Evolutionary conservation across 2,797 vertebrate species (phyloP), one percentile per base, ranked within the genome.

Genomic region (Coregonus ussuriensis): DNA sequence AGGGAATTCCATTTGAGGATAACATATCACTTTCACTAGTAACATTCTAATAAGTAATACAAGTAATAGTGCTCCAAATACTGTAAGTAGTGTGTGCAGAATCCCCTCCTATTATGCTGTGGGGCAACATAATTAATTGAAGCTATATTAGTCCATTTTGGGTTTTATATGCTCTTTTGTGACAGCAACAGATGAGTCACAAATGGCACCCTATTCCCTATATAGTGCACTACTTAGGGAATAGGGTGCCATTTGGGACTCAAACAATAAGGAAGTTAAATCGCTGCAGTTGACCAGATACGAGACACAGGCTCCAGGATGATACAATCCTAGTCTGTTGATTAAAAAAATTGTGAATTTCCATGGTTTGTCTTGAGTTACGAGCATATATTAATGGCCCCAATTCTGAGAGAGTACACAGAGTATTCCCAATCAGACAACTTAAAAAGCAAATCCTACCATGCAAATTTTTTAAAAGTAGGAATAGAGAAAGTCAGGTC

Each of bases 1-100:
- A 59, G n/a, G 69, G 25, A 51, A 21, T 71, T n/a, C 14, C 29
- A 13, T 35, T 67, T 67, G 54, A 62, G 56, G 66, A 68, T 68
- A 4, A 31, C 31, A 33, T 4, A n/a, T 56, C 16, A 18, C 15
- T 56, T 56, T 18, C 16, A 56, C 5, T 56, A 13, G 31, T 33
- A 33, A 33, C 31, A 33, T 33, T 33, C 31, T 33, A 33, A 33
- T 33, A 33, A 33, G 31, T 4, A 56, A 53, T 53, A 14, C 4
- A 56, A 18, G 16, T 56, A 56, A 4, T 18, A 18, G 54, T 56
- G 54, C 4, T 16, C 53, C 65, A 67, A 15, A 29, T 67, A 13
- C 31, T 33, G 31, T 33, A 33, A 13, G 4, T 29, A 33, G 63
- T 65, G 21, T 65, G 25, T 33, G 31, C 65, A 67, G 31, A 31